Evolutionary conservation across 2,797 vertebrate genomes (phyloP).

Genomic region (Arrhamphus sclerolepis): DNA sequence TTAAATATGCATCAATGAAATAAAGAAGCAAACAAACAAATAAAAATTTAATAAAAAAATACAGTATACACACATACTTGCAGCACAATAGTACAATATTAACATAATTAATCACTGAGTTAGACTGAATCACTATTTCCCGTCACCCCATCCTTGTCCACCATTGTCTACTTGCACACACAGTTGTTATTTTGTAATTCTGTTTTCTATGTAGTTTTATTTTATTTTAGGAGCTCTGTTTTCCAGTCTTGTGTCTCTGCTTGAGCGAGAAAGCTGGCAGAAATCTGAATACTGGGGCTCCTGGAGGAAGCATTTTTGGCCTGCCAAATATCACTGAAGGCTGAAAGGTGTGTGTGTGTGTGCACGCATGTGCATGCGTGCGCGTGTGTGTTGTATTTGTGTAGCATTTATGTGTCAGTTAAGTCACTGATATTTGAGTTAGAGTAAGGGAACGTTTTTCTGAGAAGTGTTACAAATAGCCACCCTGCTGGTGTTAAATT

Average conservation of each 20-base stretch:
- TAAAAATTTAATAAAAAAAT: too few species aligned
- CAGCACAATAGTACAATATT: background rate
- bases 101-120: constrained; percentile 49
- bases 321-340: too few species aligned
- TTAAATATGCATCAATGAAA: background rate
- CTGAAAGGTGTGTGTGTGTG: too few species aligned
- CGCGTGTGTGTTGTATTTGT: too few species aligned
- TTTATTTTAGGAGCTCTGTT: constrained; percentile 19
- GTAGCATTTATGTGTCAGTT: too few species aligned
- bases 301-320: constrained; percentile 7
- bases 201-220: constrained; percentile 28
- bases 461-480: too few species aligned
- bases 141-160: constrained; percentile 19
- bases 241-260: background rate
- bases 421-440: too few species aligned
- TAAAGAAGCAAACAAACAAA: background rate
- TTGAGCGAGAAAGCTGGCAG: constrained; percentile 8
- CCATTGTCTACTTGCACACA: constrained; percentile 28
- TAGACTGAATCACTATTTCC: constrained; percentile 55
- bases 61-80: too few species aligned
- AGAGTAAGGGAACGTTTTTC: too few species aligned
- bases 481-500: too few species aligned
- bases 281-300: constrained; percentile 21
- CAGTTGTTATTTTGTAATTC: constrained; percentile 29
- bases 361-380: too few species aligned